These are phyloP conservation scores for Rhinopomastus cyanomelas DNA, from an alignment of 2,113 vertebrate species.

Conservation along the genomic window DNA sequence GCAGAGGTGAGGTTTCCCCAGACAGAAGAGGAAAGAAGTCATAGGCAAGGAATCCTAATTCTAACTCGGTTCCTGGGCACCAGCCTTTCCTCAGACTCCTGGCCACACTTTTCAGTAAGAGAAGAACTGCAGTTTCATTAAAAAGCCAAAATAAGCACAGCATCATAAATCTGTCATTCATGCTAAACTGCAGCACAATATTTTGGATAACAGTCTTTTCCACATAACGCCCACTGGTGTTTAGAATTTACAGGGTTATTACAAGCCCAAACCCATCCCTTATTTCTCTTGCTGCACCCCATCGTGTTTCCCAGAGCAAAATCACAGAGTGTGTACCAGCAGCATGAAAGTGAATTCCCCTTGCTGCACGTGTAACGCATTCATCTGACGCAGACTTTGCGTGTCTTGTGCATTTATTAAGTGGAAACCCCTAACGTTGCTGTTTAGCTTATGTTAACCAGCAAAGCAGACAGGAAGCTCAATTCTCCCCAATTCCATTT, in stretches of 20 bases:
- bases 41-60: conserved; percentile 13
- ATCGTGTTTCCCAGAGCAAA: background rate
- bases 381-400: background rate
- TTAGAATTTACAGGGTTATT: background rate
- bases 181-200: background rate
- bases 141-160: background rate
- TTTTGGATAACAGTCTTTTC: background rate
- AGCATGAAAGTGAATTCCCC: background rate
- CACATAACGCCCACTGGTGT: background rate
- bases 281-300: background rate
- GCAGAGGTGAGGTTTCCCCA: conserved; percentile 21
- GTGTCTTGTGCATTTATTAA: background rate
- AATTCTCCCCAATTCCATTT: background rate
- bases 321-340: background rate
- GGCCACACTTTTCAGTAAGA: background rate
- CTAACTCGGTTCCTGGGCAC: background rate
- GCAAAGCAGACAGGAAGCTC: background rate
- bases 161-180: background rate
- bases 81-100: background rate
- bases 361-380: background rate
- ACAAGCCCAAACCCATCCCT: background rate
- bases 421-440: background rate
- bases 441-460: background rate
- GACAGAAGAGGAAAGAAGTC: conserved; percentile 1
- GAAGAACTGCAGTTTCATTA: background rate